These are phyloP conservation scores for Venustaconcha ellipsiformis DNA, from an alignment of 1,140 invertebrate species.

Conservation along the genomic window DNA sequence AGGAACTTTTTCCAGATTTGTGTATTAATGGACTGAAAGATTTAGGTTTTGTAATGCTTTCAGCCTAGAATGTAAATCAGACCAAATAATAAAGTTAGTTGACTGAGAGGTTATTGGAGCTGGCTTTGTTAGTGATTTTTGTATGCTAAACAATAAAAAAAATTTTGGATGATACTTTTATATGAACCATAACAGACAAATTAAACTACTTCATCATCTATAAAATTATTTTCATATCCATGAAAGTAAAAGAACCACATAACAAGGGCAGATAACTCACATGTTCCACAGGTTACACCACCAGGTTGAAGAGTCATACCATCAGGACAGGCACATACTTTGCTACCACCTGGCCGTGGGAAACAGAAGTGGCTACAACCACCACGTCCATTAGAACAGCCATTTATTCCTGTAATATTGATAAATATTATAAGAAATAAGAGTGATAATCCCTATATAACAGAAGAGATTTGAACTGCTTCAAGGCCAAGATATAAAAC, in stretches of 20 bases:
- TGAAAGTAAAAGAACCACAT: constrained; percentile 1
- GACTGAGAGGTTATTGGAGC: not conserved
- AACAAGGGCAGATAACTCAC: constrained; percentile 23
- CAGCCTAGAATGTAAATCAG: too few species aligned
- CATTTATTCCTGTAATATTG: constrained; percentile 39
- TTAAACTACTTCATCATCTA: not conserved
- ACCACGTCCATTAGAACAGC: constrained; percentile 73
- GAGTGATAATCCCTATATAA: too few species aligned
- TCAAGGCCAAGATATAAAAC: not conserved
- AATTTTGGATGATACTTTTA: not conserved
- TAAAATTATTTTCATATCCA: constrained; percentile 2
- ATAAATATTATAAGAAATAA: not conserved
- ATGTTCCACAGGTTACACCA: constrained; percentile 77
- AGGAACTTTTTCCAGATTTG: too few species aligned
- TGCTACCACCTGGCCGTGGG: constrained; percentile 73
- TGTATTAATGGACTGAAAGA: too few species aligned
- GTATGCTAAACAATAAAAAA: not conserved
- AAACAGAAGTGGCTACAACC: constrained; percentile 94
- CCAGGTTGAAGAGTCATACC: constrained; percentile 80
- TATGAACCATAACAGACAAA: not conserved
- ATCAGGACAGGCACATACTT: constrained; percentile 86
- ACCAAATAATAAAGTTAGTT: too few species aligned
- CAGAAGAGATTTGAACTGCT: not conserved
- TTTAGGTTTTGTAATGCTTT: too few species aligned
- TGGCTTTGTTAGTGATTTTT: constrained; percentile 1